Evolutionary conservation across 2,113 vertebrate species (phyloP), one percentile per base, ranked within the genome.

Genomic region (Megaceryle maxima): DNA sequence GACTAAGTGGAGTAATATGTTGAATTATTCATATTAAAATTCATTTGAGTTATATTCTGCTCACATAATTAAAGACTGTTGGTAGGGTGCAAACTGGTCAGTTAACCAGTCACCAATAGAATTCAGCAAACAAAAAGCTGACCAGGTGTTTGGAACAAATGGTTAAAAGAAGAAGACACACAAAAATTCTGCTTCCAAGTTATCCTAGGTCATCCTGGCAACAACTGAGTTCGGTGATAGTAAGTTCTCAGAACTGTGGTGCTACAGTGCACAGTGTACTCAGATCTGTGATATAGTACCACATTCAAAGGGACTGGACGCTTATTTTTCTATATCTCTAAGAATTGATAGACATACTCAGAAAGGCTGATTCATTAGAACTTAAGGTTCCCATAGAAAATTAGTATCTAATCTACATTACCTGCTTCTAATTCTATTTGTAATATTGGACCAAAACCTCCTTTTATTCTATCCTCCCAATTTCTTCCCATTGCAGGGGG

Each of bases 181-280:
- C 8, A 67, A 25, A 21, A 59, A 25, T 19, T 55, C 50, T 90
- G 10, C 63, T 66, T 80, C 39, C 48, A 66, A 28, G 50, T 48
- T 60, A 16, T 53, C 17, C 16, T 55, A 5, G 15, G 19, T 46
- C 53, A 59, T 87, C 31, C 44, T 33, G 26, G 44, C 10, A 22
- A 60, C 48, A 86, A 25, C 25, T 51, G 21, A 9, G 9, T 69
- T 51, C 68, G 29, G 16, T 41, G 48, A 11, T 2, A 50, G 13
- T 0, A 43, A 31, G 69, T 39, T 60, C 82, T 79, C 48, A 20
- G 48, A 72, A 33, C 6, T 51, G 12, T 41, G 31, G 33, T 24
- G 24, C 21, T n/a, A 8, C 46, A 33, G 11, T 3, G 1, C 44
- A 3, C 1, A 9, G 5, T 50, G 4, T 9, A 17, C 20, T 62